A percentile compares a stretch with the other conserved stretches of the same genome.
These are phyloP conservation scores for Spodoptera littoralis DNA, from an alignment of 2,888 invertebrate species.

Conservation along the genomic window DNA sequence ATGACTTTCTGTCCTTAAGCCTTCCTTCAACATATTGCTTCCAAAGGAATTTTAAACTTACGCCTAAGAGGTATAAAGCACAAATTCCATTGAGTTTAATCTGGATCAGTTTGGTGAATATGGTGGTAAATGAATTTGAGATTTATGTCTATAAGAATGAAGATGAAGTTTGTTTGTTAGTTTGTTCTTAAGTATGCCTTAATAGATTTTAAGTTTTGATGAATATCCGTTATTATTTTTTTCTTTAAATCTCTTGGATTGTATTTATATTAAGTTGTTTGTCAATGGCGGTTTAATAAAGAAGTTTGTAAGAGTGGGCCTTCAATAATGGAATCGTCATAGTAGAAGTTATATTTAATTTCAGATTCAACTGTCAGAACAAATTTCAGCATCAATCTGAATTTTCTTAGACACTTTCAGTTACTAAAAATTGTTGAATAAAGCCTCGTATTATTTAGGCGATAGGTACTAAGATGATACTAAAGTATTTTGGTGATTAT, in stretches of 20 bases:
- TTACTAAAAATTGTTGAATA: no score
- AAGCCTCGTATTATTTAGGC: no score
- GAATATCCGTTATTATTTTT: slow-evolving; percentile 59
- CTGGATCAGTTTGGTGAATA: neutral
- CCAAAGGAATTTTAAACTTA: slow-evolving; percentile 14
- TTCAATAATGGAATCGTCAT: neutral
- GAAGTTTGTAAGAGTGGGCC: slow-evolving; percentile 31
- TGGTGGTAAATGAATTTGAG: slow-evolving; percentile 5
- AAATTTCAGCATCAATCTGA: no score
- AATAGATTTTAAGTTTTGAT: slow-evolving; percentile 38
- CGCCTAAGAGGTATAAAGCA: fast-evolving
- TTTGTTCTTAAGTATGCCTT: slow-evolving; percentile 38
- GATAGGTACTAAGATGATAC: no score
- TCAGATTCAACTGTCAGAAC: no score
- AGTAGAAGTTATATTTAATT: neutral
- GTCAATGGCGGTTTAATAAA: slow-evolving; percentile 62
- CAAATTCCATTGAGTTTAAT: slow-evolving; percentile 12
- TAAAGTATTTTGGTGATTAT: no score
- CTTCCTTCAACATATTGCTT: slow-evolving; percentile 47
- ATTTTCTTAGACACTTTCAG: no score
- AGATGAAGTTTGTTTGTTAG: slow-evolving; percentile 12
- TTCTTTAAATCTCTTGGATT: slow-evolving; percentile 64
- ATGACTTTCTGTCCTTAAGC: slow-evolving; percentile 70
- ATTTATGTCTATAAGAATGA: fast-evolving
- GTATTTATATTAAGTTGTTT: slow-evolving; percentile 67